Percentiles rank a stretch among this genome's conserved stretches.
These are phyloP conservation scores for Prunella himalayana DNA, from an alignment of 2,113 vertebrate species.

Conservation along the genomic window DNA sequence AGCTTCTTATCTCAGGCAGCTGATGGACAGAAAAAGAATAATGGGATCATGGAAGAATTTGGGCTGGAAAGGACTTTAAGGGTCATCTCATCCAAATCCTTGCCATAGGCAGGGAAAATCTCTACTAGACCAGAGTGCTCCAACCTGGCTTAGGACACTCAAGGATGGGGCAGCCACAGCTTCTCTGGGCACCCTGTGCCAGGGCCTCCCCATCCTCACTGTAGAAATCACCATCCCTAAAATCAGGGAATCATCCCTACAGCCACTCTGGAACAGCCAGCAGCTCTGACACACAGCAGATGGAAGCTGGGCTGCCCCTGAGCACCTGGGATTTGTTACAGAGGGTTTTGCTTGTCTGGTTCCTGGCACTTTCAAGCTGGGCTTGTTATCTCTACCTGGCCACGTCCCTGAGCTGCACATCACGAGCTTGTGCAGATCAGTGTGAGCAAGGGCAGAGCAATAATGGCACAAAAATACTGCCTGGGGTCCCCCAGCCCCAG, in stretches of 20 bases:
- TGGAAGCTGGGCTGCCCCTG: background rate
- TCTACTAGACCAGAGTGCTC: background rate
- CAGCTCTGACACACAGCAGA: background rate
- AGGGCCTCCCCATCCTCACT: fast-evolving
- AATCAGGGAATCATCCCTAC: background rate
- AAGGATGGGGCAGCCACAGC: background rate
- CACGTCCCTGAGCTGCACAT: background rate
- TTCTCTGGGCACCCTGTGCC: background rate
- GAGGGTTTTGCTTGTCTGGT: background rate
- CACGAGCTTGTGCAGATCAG: background rate
- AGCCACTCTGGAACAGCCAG: background rate
- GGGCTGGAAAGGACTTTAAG: background rate
- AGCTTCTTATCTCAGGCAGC: background rate
- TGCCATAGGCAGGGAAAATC: background rate
- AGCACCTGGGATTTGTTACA: background rate
- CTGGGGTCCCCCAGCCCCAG: background rate
- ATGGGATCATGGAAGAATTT: background rate
- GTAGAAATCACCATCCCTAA: background rate
- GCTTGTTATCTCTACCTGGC: background rate
- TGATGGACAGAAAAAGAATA: background rate
- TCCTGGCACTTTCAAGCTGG: background rate
- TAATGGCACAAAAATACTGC: background rate
- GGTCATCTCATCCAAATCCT: background rate
- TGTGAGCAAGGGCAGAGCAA: background rate
- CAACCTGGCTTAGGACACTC: background rate